Evolutionary conservation across 2,113 vertebrate species (phyloP), one percentile per base, ranked within the genome.

Genomic region (Cepphus grylle): DNA sequence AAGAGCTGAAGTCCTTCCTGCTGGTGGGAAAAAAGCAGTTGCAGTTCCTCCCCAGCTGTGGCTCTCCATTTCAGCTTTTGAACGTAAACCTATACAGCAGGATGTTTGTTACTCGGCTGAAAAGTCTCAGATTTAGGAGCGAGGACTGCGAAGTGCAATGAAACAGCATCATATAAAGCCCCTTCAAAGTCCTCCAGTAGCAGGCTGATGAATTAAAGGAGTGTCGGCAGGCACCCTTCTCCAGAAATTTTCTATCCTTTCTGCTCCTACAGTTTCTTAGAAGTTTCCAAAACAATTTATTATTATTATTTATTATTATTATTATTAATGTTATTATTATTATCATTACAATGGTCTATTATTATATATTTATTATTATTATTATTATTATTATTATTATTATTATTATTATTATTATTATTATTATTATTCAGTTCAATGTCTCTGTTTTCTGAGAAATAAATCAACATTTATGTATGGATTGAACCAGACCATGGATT

Each of bases 371-470:
- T 8, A 40, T 40, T 40, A 36, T 22, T 23, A 42, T 38, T 38
- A 21, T n/a, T 47, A 5, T 22, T n/a, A 6, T 49, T 49, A 4
- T 14, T 53, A 7, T 17, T 66, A 2, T 13, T 40, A 26, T 18
- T n/a, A 12, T 2, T 58, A 7, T 5, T 82, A 8, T 0, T 53
- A 8, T 5, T 72, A 3, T 20, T 55, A 9, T 27, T 49, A 29
- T 22, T 61, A 6, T 7, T 66, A 32, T 38, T 69, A 43, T 36
- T 23, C 2, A 32, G 20, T 17, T 69, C 3, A n/a, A 11, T 50
- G 2, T 32, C 5, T 82, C 11, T 67, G 0, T 59, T 83, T 79
- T 81, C 32, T 56, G 18, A 56, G 2, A 73, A 80, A 70, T 27
- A 86, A 65, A 65, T 11, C 9, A 11, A 23, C 5, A 40, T 49